Conservation (phyloP, 1,140 invertebrate species). For the Stegodyphus mimosarum region DNA sequence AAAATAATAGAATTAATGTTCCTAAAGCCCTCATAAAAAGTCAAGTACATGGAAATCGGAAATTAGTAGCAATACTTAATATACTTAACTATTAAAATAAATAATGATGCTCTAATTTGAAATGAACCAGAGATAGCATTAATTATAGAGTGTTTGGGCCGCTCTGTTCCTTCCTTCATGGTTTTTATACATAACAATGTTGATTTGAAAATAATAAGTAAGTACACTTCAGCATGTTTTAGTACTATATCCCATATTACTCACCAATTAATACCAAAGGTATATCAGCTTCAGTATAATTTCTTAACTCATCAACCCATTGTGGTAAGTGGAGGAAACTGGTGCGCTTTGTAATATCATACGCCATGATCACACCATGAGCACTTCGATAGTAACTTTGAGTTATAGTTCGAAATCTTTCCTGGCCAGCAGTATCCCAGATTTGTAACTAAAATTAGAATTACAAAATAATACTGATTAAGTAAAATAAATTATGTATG, state of each 20-base stretch:
- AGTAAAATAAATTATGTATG: neutral
- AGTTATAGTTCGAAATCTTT: conserved; percentile 95
- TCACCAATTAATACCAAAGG: conserved; percentile 87
- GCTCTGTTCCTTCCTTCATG: no score
- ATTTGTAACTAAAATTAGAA: conserved; percentile 86
- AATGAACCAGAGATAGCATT: no score
- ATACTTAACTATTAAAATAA: no score
- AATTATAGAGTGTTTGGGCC: no score
- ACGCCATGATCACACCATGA: conserved; percentile 96
- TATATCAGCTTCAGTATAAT: conserved; percentile 91
- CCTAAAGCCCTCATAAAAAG: no score
- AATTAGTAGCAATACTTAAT: no score
- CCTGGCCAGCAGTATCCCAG: conserved; percentile 98
- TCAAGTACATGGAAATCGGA: no score
- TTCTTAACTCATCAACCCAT: conserved; percentile 94
- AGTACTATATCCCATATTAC: neutral
- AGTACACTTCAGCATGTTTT: no score
- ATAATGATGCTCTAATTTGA: no score
- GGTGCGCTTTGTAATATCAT: conserved; percentile 93
- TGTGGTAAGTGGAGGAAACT: conserved; percentile 89
- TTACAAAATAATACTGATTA: neutral
- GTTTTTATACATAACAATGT: no score
- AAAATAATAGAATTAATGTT: no score
- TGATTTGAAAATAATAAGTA: no score
- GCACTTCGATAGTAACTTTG: conserved; percentile 98